Evolutionary conservation across 1,140 invertebrate genomes (phyloP).

Genomic region (Maniola jurtina): DNA sequence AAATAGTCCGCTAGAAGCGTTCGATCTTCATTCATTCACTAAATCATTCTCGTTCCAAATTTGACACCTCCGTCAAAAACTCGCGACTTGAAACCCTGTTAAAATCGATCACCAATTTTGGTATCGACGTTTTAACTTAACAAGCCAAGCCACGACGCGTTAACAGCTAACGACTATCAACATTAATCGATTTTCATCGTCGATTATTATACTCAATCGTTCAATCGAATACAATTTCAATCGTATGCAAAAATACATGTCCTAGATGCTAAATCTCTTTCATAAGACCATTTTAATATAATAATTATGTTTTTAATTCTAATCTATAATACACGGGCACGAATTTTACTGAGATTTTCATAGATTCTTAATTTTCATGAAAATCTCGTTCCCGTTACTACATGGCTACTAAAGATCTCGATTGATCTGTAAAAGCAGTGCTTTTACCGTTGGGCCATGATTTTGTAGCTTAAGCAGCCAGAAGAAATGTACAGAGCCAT

Average conservation of each 20-base stretch:
- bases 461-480: neutral
- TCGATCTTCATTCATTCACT: too few species aligned
- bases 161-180: slow-evolving; percentile 18
- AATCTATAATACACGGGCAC: slow-evolving; percentile 32
- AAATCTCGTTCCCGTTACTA: slow-evolving; percentile 26
- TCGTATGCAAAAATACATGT: slow-evolving; percentile 61
- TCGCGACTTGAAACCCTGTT: slow-evolving; percentile 19
- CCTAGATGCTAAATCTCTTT: slow-evolving; percentile 54
- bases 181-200: slow-evolving; percentile 20
- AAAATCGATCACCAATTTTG: slow-evolving; percentile 10
- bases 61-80: slow-evolving; percentile 25
- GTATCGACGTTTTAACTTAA: slow-evolving; percentile 11
- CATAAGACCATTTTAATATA: slow-evolving; percentile 48
- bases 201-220: slow-evolving; percentile 24
- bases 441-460: slow-evolving; percentile 10
- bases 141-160: slow-evolving; percentile 18
- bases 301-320: slow-evolving; percentile 30
- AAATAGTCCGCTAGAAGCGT: neutral
- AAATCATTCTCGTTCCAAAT: slow-evolving; percentile 1
- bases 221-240: slow-evolving; percentile 29
- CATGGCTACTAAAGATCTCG: slow-evolving; percentile 36
- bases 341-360: slow-evolving; percentile 18
- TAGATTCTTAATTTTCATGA: neutral
- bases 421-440: slow-evolving; percentile 35
- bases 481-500: neutral